Conservation (phyloP, 2,113 vertebrate genomes). For the Nycticryphes semicollaris region DNA sequence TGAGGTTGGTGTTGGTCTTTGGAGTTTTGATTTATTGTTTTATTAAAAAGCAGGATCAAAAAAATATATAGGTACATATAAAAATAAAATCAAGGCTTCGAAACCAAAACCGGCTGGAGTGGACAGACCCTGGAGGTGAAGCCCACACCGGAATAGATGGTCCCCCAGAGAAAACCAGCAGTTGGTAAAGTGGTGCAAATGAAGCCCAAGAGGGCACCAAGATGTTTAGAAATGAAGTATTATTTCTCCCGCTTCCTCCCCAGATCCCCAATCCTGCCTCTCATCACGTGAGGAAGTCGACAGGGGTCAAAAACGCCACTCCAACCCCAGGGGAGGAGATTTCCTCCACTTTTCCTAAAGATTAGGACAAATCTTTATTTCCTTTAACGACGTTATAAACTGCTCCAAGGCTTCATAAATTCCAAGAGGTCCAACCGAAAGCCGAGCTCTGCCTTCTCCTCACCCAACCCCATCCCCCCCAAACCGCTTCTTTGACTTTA, state of each 20-base stretch:
- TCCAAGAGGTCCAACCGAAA: too few relatives aligned
- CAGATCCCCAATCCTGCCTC: background rate
- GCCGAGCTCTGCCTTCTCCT: background rate
- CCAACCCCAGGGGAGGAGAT: accelerated
- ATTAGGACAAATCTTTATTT: background rate
- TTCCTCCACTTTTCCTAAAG: background rate
- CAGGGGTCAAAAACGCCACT: accelerated
- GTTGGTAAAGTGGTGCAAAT: too few relatives aligned
- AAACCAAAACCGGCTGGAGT: accelerated
- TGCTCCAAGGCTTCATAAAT: background rate
- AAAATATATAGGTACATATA: background rate
- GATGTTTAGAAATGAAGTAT: accelerated
- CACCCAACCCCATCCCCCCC: background rate
- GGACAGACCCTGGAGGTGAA: accelerated
- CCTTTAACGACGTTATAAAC: accelerated
- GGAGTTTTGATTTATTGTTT: background rate
- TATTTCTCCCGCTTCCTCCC: too few relatives aligned
- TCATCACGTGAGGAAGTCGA: accelerated
- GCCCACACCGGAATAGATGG: accelerated
- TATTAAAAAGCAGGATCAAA: background rate
- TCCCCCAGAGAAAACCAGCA: accelerated
- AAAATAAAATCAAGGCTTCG: background rate
- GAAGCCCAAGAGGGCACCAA: background rate
- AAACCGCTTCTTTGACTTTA: too few relatives aligned
- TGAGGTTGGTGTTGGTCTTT: background rate